Evolutionary conservation across 1,140 invertebrate species (phyloP), one percentile per base, ranked within the genome.

Genomic region (Lucilia cuprina): DNA sequence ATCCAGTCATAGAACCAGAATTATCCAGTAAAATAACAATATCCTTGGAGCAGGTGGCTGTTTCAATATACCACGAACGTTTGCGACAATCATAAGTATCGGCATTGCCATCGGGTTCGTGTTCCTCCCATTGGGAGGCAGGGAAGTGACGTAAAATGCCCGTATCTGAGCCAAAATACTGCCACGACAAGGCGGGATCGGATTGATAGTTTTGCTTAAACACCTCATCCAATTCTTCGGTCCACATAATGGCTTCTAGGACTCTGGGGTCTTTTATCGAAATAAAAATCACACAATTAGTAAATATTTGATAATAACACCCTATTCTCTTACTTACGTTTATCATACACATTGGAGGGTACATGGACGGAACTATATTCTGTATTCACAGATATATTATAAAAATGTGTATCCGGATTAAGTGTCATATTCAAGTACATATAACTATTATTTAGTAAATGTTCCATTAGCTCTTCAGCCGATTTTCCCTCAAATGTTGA

Each of bases 1-100:
- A 94, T 1, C 99, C 99, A 25, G 95, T 96, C 99, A 99, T 99
- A 14, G 98, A 99, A n/a, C 99, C 99, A 84, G 97, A 97, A 60
- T 94, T 95, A 90, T 99, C 99, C 65, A 99, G 93, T 30, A 99
- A 92, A 85, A 99, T 98, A 25, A 99, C 94, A 85, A 99, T 95
- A 89, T 99, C 98, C 92, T 99, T 99, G 12, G 98, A 98, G 86
- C 97, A 98, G 0, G 98, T 98, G 0, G 98, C 97, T 2, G 98
- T 98, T 92, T 99, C 96, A 85, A 99, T 98, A 91, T 98, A 99
- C 97, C 97, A 98, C 30, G 96, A 96, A 75, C 96, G 92, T 19
- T 96, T 95, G 12, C 97, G 94, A 87, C 96, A 97, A 88, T 98
- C 97, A 88, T 97, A 98, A 1, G 94, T 91, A 89, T 96, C 95